Evolutionary conservation across 2,113 vertebrate genomes (phyloP), one percentile per base, ranked within the genome.

Genomic region (Bubo scandiacus): DNA sequence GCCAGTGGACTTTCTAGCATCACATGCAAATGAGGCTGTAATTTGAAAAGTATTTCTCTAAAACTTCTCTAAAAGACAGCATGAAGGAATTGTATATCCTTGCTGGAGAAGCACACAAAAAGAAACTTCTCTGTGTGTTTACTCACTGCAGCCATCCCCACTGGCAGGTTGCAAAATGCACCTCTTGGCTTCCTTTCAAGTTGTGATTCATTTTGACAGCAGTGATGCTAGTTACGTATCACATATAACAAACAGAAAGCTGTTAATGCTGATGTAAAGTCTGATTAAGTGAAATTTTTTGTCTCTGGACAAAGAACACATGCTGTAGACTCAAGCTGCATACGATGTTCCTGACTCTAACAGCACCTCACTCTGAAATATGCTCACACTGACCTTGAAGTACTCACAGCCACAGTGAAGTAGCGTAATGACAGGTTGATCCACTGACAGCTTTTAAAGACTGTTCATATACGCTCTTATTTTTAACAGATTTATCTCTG

Each of bases 401-500:
- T 47, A 9, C 43, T 63, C 63, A 17, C 15, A 58, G 81, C 47
- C 59, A 21, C 54, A 18, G 42, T 1, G 26, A 47, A 81, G 34
- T 3, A 38, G 52, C 1, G 1, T 38, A 45, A 72, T 15, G n/a
- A 29, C 32, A 49, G 30, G 5, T 16, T 62, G 61, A 29, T 40
- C 34, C n/a, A 18, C 30, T 82, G 43, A 11, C 40, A 73, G 40
- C 62, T 88, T 38, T 77, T 88, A 47, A 83, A 74, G 32, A 63
- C 61, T 86, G 23, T 29, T 89, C 32, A 9, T 80, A 4, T 55
- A 12, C 47, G 45, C 40, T 81, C 45, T 93, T 94, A 38, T 74
- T 62, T 59, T 97, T 79, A 84, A 38, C 95, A 77, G 96, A 61
- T 93, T 83, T 78, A 25, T 74, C 92, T 89, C 63, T 45, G 52